These are phyloP conservation scores for Rhynchopsitta pachyrhyncha DNA, from an alignment of 2,113 vertebrate species.

Conservation along the genomic window DNA sequence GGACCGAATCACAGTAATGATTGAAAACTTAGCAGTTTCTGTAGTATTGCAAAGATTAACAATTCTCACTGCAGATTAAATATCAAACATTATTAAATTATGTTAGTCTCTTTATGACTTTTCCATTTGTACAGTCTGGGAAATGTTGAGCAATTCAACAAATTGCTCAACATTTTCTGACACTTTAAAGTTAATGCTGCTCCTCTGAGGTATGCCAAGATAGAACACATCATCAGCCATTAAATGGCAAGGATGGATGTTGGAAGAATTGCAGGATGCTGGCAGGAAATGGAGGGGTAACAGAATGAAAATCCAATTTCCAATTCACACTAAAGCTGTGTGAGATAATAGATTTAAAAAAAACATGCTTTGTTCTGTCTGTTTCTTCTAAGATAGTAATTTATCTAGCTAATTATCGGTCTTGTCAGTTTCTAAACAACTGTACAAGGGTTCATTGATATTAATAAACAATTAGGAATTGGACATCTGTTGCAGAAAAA, in stretches of 20 bases:
- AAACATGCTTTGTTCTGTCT: not conserved
- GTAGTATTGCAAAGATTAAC: not conserved
- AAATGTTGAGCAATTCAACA: not conserved
- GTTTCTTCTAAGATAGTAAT: not conserved
- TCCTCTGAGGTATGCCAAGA: not conserved
- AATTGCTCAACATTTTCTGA: not conserved
- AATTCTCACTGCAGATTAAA: not conserved
- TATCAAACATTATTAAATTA: not conserved
- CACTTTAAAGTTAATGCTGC: not conserved
- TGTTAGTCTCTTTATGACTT: not conserved
- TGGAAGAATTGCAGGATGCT: not conserved
- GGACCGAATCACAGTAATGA: not conserved
- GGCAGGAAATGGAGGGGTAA: not conserved
- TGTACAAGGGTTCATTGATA: not conserved
- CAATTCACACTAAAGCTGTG: not conserved
- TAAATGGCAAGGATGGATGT: not conserved
- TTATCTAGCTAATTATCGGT: not conserved
- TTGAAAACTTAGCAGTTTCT: not conserved
- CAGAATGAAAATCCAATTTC: not conserved
- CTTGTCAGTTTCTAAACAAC: not conserved
- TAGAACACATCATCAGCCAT: not conserved
- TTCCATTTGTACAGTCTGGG: not conserved
- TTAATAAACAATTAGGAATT: not conserved
- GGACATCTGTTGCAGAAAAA: not conserved
- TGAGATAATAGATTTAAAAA: not conserved